Base-by-base conservation (phyloP, 2,113 vertebrate genomes). In the Cinclus cinclus region DNA sequence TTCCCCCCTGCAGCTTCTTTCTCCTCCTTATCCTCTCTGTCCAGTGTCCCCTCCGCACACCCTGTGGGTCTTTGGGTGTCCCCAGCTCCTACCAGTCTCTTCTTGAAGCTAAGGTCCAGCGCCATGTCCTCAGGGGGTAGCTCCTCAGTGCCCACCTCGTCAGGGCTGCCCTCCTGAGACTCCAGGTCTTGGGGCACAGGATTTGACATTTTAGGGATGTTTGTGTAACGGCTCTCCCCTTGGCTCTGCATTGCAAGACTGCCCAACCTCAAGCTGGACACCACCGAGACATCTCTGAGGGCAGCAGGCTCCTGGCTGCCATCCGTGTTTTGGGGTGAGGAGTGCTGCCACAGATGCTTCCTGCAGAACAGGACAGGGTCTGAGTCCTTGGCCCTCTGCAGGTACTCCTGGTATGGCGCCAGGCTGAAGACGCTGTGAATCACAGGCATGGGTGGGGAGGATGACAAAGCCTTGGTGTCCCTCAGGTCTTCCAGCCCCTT, bases 401-500 rank as follows among this genome's bases (percentile, higher is more conserved):
- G 90, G 92, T 98, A 98, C 13, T 97, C 97, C 62, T 96, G 98
- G 94, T 99, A 99, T 11, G 98, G 98, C 3, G 99, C 99, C 96
- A 99, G 95, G 94, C 99, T 99, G 93, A 99, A 99, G 52, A 99
- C 99, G 0, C 97, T 99, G 93, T 99, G 98, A 68, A 99, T 99
- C 46, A 99, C 96, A 0, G 99, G 99, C 99, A 99, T 99, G 0
- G 98, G 99, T 4, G 98, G 98, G 16, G 98, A 99, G 1, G 96
- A 90, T 18, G 87, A 50, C 3, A 78, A 5, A 9, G n/a, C 78
- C 76, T 87, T 83, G 1, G 58, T 21, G 11, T 82, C 83, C 8
- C 13, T 70, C 1, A 3, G 15, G 21, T 78, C 25, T 19, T 35
- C 90, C 41, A 10, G 71, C 19, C 17, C 50, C 50, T 79, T 76